Conservation (phyloP, 2,113 vertebrate species). For the Eubucco bourcierii region DNA sequence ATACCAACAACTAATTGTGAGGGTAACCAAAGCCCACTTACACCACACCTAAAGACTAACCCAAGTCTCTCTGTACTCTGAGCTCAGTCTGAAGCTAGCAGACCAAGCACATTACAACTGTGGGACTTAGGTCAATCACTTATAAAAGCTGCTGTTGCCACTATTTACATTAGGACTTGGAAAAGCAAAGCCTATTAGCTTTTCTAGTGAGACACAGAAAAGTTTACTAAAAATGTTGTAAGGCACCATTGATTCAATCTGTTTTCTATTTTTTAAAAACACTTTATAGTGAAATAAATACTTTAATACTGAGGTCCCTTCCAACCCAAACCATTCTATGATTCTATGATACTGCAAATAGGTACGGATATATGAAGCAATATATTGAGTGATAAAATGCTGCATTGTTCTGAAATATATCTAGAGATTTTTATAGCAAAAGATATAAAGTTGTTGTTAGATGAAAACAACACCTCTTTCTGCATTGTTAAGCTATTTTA, state of each 20-base stretch:
- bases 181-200: not conserved
- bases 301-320: slow-evolving; percentile 40
- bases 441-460: not conserved
- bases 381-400: slow-evolving; percentile 71
- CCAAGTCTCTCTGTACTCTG: not conserved
- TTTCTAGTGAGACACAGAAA: slow-evolving; percentile 60
- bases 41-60: not conserved
- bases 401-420: slow-evolving; percentile 64
- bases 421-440: slow-evolving; percentile 33
- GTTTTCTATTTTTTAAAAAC: slow-evolving; percentile 63
- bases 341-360: slow-evolving; percentile 65
- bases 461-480: slow-evolving; percentile 39
- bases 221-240: slow-evolving; percentile 62
- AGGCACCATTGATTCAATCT: slow-evolving; percentile 74
- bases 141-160: not conserved
- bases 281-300: slow-evolving; percentile 79
- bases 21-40: not conserved
- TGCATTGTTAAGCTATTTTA: slow-evolving; percentile 30
- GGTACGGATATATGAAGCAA: slow-evolving; percentile 68
- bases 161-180: slow-evolving; percentile 13
- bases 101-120: not conserved
- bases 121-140: not conserved
- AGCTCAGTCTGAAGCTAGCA: not conserved
- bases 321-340: too few species aligned
- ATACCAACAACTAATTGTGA: not conserved